A percentile compares a stretch with the other conserved stretches of the same genome.
Evolutionary conservation across 2,888 invertebrate species (phyloP).

Genomic region (Schizaphis graminum): DNA sequence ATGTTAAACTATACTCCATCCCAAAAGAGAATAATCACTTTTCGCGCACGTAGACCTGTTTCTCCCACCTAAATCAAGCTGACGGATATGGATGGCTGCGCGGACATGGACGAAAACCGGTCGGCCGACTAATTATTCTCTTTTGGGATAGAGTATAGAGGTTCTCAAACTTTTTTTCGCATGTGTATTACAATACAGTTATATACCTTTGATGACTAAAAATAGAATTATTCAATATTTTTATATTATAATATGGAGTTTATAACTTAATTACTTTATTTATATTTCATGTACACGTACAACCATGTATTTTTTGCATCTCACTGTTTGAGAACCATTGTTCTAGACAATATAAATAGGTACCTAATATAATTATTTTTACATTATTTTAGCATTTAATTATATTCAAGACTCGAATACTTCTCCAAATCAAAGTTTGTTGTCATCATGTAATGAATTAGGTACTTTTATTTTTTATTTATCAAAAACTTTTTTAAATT

Average conservation of each 20-base stretch:
- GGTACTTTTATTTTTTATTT: constrained; percentile 19
- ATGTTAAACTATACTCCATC: not conserved
- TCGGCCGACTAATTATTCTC: no score
- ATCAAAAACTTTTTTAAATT: not conserved
- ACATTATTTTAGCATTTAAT: constrained; percentile 54
- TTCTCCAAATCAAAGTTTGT: constrained; percentile 61
- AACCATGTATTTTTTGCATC: not conserved
- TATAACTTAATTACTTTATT: not conserved
- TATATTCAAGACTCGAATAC: constrained; percentile 58
- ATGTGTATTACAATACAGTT: not conserved
- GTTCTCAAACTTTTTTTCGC: not conserved
- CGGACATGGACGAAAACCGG: no score
- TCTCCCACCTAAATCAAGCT: no score
- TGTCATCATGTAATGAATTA: constrained; percentile 58
- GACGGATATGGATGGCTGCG: no score
- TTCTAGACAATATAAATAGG: not conserved
- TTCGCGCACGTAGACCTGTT: no score
- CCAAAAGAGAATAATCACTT: no score
- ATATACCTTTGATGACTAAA: not conserved
- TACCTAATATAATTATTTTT: not conserved
- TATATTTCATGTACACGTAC: not conserved
- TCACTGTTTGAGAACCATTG: not conserved
- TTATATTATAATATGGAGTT: not conserved
- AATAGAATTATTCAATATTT: not conserved
- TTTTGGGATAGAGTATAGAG: no score